Evolutionary conservation across 2,113 vertebrate species (phyloP), one percentile per base, ranked within the genome.

Genomic region (Sander vitreus): DNA sequence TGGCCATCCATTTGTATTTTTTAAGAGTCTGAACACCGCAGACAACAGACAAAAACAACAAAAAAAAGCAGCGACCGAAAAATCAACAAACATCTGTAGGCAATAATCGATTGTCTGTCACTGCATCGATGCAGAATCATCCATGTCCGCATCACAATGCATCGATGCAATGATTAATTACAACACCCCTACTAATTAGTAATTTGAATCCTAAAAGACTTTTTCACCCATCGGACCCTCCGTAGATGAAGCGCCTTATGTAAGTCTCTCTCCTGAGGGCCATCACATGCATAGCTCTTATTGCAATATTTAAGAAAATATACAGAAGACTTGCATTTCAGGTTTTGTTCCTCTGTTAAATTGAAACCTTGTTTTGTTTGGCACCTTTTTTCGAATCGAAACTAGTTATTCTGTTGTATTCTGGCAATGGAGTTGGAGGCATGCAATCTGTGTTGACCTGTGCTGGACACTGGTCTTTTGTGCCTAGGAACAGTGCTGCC

Each of bases 361-460:
- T 50, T 69, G 82, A 87, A 50, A 60, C 66, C 14, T 66, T 83
- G 81, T 62, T 92, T 80, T 87, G 76, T 57, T 91, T 91, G 85
- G 76, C 63, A 36, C n/a, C 2, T 0, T 16, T 8, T 8, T 63
- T 65, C 3, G 7, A 75, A 18, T 73, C 4, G 4, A n/a, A 76
- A 64, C 68, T 25, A 2, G n/a, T 83, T 83, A 18, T 76, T 73
- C 21, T 75, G 64, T 73, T 87, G 72, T 85, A 30, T 80, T 84
- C 51, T 78, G 82, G 54, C 30, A 4, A 10, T 27, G 12, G 80
- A 67, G 80, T 89, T 90, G 62, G 15, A 81, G 76, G 69, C 39
- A 54, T 23, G 73, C 73, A 54, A 60, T 60, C 74, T 69, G 67
- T 53, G 45, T 36, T 66, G 77, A 85, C 72, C 86, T 70, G 51